A percentile compares a stretch with the other conserved stretches of the same genome.
Evolutionary conservation across 2,113 vertebrate species (phyloP).

Genomic region (Siniperca knerii): DNA sequence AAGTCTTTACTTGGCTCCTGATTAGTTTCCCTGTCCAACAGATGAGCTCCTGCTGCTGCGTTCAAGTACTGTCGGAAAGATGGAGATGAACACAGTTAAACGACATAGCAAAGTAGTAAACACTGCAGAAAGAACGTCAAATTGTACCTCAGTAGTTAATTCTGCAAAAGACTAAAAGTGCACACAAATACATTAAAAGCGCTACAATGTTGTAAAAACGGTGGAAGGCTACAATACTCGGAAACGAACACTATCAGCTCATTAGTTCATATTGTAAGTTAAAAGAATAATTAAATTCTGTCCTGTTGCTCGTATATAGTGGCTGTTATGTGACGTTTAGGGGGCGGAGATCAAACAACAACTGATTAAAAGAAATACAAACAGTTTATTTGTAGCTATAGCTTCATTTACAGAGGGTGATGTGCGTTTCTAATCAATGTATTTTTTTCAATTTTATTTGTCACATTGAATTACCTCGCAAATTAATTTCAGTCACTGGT

Average conservation of each 20-base stretch:
- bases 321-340: slow-evolving; percentile 43
- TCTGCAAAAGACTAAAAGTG: background rate
- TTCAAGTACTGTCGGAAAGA: slow-evolving; percentile 48
- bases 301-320: slow-evolving; percentile 13
- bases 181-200: background rate
- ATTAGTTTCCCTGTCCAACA: slow-evolving; percentile 81
- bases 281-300: background rate
- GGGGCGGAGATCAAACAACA: slow-evolving; percentile 37
- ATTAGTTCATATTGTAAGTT: background rate
- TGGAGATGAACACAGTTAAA: fast-evolving
- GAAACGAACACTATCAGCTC: background rate
- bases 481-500: background rate
- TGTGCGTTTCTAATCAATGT: background rate
- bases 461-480: background rate
- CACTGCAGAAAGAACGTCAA: background rate
- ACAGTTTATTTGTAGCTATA: background rate
- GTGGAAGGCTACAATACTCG: background rate
- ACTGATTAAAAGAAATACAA: background rate
- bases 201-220: background rate
- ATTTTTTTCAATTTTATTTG: background rate
- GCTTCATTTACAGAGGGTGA: background rate
- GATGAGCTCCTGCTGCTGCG: slow-evolving; percentile 74
- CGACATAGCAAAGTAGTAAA: background rate
- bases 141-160: background rate
- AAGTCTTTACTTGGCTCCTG: slow-evolving; percentile 77